phyloP scores from a whole-genome alignment of 2,797 vertebrate species.

The Gorsachius magnificus region DNA sequence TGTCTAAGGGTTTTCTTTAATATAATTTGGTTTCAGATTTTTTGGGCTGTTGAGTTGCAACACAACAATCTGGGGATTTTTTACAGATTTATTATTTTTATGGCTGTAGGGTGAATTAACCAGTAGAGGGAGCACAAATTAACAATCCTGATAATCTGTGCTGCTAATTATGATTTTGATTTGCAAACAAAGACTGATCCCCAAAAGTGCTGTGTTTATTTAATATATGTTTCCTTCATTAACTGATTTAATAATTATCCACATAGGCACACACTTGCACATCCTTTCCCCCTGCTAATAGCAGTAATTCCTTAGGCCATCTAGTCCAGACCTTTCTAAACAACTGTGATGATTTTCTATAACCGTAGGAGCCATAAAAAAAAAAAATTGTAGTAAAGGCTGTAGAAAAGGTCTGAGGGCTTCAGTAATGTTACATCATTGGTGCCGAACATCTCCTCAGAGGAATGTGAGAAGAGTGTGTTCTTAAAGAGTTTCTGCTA shows the following conservation, averaged over 20 bases:
- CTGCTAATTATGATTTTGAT: neutral
- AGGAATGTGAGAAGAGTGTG: neutral
- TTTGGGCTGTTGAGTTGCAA: neutral
- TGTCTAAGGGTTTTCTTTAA: neutral
- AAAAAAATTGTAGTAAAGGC: neutral
- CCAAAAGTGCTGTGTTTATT: neutral
- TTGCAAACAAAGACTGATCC: slow-evolving; percentile 20
- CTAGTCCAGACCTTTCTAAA: neutral
- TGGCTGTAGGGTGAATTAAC: neutral
- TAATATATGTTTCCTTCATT: neutral
- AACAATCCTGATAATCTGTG: neutral
- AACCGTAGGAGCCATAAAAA: neutral
- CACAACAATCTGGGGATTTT: neutral
- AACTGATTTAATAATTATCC: neutral
- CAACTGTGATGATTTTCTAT: neutral
- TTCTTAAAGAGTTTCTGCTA: neutral
- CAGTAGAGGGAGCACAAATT: slow-evolving; percentile 3
- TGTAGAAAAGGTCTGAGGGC: neutral
- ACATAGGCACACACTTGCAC: neutral
- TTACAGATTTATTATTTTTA: neutral
- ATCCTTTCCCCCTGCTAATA: neutral
- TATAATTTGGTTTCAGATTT: neutral
- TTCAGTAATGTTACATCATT: neutral
- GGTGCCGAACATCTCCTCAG: neutral
- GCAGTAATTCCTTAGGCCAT: neutral